These are phyloP conservation scores for Amiota minor DNA, from an alignment of 2,888 invertebrate genomes.

Conservation along the genomic window DNA sequence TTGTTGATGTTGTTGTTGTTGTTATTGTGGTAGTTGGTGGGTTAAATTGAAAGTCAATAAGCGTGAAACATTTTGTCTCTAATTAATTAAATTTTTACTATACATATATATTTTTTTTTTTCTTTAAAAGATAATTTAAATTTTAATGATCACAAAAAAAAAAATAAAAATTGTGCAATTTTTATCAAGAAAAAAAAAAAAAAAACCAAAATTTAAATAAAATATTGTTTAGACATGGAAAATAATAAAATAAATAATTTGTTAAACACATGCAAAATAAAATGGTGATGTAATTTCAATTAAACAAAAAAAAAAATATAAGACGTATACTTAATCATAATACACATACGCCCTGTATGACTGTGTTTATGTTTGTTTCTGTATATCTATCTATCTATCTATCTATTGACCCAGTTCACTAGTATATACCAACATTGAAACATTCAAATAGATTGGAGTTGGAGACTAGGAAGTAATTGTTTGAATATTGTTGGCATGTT, in stretches of 20 bases:
- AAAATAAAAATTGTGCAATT: background rate
- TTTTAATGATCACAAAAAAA: background rate
- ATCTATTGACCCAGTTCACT: background rate
- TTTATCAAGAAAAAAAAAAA: constrained; percentile 1
- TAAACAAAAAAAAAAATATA: too few relatives aligned
- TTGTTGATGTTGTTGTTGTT: background rate
- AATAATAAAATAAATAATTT: background rate
- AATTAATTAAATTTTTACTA: constrained; percentile 23
- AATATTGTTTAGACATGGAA: background rate
- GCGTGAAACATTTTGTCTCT: background rate
- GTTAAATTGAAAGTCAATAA: too few relatives aligned
- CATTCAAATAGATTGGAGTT: too few relatives aligned
- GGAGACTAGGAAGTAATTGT: background rate
- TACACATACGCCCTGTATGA: constrained; percentile 22
- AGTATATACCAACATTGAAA: too few relatives aligned
- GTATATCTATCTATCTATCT: background rate
- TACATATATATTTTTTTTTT: too few relatives aligned
- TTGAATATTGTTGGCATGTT: constrained; percentile 31
- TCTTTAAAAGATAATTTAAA: background rate
- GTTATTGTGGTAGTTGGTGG: too few relatives aligned
- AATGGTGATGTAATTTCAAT: too few relatives aligned
- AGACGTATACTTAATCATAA: constrained; percentile 12
- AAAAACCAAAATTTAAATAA: background rate
- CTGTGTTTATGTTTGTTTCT: background rate
- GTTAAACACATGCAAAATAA: too few relatives aligned